Evolutionary conservation across 2,113 vertebrate genomes (phyloP), one percentile per base, ranked within the genome.

Genomic region (Triplophysa tibetana): DNA sequence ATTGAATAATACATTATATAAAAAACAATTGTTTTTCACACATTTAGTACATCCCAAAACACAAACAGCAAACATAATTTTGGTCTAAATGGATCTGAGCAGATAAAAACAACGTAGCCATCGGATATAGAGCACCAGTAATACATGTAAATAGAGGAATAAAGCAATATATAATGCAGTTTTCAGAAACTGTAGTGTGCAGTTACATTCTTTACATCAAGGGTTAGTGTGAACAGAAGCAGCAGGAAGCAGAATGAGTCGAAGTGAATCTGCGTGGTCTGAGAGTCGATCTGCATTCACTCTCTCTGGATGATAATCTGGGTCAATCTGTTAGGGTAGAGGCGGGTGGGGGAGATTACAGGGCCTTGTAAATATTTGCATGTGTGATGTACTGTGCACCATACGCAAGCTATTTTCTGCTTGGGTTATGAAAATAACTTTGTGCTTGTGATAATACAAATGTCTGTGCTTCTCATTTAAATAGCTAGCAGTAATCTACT

Each of bases 311-410:
- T 56, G 63, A 74, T 90, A 86, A 91, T 91, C 88, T 89, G 82
- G 89, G 88, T 91, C 90, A 92, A 78, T 48, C 83, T 87, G 73
- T 84, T 84, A 80, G 21, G 81, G 79, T 76, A 65, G 70, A 81
- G 70, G 68, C 80, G 88, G 73, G n/a, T 63, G 70, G 17, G 38
- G 14, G 69, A 74, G 89, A 91, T 92, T 90, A 90, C 43, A 0
- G 79, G 85, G 67, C 75, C 75, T 83, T 77, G 70, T n/a, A 70
- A 79, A 67, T 60, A 80, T 77, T 60, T 64, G 70, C 45, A 63
- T 45, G 43, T 17, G 23, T 63, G 17, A 16, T 3, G 19, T n/a
- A 23, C 17, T 14, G 60, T 29, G 23, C 17, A 48, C 61, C 54
- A 69, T 48, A 70, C 56, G 9, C 43, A 45, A 45, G 11, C 4